Evolutionary conservation across 2,113 vertebrate genomes (phyloP).

Genomic region (Gavialis gangeticus): DNA sequence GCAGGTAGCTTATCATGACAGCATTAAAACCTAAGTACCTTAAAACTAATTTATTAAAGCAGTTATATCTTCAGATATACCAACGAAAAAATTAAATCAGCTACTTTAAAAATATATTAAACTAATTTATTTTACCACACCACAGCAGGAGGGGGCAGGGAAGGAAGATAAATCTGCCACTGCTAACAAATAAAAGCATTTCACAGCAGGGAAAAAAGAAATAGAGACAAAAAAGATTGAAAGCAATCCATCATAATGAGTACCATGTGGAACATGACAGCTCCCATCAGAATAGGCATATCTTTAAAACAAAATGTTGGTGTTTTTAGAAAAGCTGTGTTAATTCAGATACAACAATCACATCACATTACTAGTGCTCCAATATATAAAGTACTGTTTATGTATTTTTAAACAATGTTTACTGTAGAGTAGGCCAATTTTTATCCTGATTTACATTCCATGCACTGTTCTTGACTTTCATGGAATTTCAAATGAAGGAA

Average conservation of each 20-base stretch:
- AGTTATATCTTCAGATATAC: constrained; percentile 60
- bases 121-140: constrained; percentile 75
- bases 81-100: constrained; percentile 69
- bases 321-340: not conserved
- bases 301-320: constrained; percentile 1
- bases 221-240: constrained; percentile 6
- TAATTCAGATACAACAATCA: not conserved
- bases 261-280: constrained; percentile 22
- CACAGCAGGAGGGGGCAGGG: constrained; percentile 70
- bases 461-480: not conserved
- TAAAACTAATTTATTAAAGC: constrained; percentile 67
- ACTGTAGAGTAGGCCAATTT: fast-evolving
- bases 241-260: constrained; percentile 26
- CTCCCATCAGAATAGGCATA: constrained; percentile 41
- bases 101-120: constrained; percentile 74
- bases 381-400: not conserved
- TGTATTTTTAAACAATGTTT: not conserved
- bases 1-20: constrained; percentile 55
- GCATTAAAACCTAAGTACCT: constrained; percentile 65
- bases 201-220: constrained; percentile 62
- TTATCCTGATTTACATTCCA: not conserved
- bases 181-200: constrained; percentile 53
- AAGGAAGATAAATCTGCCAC: constrained; percentile 46
- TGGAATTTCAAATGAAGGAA: not conserved
- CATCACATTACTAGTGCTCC: not conserved